These are phyloP conservation scores for Helleia helle DNA, from an alignment of 2,888 invertebrate genomes.

Conservation along the genomic window DNA sequence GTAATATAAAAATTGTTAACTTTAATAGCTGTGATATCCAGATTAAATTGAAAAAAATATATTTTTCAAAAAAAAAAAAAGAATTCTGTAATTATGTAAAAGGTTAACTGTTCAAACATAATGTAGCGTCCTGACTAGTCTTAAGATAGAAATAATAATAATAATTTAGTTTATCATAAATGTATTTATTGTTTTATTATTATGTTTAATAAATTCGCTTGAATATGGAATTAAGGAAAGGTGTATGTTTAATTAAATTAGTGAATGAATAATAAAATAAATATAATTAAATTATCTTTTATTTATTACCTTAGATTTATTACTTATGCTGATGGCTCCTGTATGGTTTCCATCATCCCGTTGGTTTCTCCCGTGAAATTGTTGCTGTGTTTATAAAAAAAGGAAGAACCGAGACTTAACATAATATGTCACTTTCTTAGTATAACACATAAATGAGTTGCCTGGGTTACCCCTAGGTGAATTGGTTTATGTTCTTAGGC, in stretches of 20 bases:
- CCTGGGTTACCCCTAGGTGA: too few species aligned
- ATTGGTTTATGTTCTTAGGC: too few species aligned
- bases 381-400: too few species aligned
- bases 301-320: not conserved
- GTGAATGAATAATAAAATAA: slow-evolving; percentile 28
- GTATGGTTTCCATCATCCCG: too few species aligned
- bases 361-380: too few species aligned
- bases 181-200: slow-evolving; percentile 46
- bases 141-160: slow-evolving; percentile 37
- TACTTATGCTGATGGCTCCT: too few species aligned
- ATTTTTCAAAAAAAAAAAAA: slow-evolving; percentile 16
- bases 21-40: slow-evolving; percentile 69
- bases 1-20: slow-evolving; percentile 46
- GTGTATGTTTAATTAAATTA: slow-evolving; percentile 36
- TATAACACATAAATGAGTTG: too few species aligned
- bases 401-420: too few species aligned
- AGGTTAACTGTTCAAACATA: slow-evolving; percentile 26
- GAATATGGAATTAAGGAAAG: slow-evolving; percentile 20
- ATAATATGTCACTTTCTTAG: too few species aligned
- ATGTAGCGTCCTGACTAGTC: slow-evolving; percentile 47
- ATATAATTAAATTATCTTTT: slow-evolving; percentile 18
- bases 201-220: slow-evolving; percentile 32
- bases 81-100: slow-evolving; percentile 23
- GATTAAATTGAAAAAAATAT: slow-evolving; percentile 31
- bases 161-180: slow-evolving; percentile 33